A percentile compares a stretch with the other conserved stretches of the same genome.
Conservation (phyloP, 2,888 invertebrate genomes). For the Harpagoxenus sublaevis region DNA sequence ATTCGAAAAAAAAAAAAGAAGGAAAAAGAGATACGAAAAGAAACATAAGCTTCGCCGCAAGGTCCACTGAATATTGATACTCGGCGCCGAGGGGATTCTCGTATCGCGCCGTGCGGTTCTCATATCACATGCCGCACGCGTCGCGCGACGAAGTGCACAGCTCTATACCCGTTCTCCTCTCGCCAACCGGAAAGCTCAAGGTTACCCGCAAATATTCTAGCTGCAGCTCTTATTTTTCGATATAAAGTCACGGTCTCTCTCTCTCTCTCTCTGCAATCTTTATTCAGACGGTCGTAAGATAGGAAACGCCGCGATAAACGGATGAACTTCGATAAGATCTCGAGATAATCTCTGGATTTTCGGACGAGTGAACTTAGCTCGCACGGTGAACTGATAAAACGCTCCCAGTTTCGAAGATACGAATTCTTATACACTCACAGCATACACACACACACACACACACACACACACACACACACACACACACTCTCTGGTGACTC, state of each 20-base stretch:
- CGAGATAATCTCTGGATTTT: constrained; percentile 5
- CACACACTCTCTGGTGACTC: not conserved
- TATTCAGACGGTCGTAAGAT: not conserved
- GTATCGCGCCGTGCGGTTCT: constrained; percentile 2
- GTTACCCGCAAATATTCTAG: constrained; percentile 12
- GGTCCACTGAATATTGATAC: constrained; percentile 34
- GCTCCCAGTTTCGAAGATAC: not conserved
- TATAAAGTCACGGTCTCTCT: not conserved
- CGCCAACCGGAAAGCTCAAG: constrained; percentile 33
- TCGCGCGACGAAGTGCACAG: constrained; percentile 33
- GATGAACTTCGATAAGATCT: constrained; percentile 22
- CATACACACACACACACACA: not conserved
- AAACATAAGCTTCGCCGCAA: constrained; percentile 3
- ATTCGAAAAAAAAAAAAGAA: not conserved
- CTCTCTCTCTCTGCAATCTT: not conserved
- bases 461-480: not conserved
- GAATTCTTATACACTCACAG: not conserved
- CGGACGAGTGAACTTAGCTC: not conserved
- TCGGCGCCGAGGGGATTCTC: constrained; percentile 3
- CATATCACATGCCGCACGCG: constrained; percentile 39
- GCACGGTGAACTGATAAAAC: not conserved
- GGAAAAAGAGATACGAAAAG: not conserved
- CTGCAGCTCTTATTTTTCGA: constrained; percentile 18
- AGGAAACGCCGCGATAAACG: not conserved
- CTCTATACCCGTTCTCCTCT: constrained; percentile 17